Conservation (phyloP, 2,888 invertebrate species). For the Callinectes sapidus region DNA sequence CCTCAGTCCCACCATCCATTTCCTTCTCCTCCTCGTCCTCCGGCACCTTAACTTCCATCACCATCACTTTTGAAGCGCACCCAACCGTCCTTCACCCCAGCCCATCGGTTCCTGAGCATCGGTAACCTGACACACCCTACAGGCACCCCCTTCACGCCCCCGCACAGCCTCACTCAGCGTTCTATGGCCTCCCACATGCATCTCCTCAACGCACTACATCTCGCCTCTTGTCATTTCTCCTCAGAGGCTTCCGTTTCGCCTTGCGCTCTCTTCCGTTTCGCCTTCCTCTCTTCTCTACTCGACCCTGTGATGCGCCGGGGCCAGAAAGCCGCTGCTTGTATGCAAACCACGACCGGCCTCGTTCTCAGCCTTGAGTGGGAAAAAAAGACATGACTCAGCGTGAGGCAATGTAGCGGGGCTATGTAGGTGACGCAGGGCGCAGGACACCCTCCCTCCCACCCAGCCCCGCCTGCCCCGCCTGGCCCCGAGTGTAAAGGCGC, state of each 20-base stretch:
- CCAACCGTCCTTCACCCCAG: not conserved
- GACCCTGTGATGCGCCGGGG: not conserved
- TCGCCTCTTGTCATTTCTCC: not conserved
- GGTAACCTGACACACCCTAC: not conserved
- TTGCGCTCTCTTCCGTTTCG: not conserved
- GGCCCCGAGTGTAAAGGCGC: not conserved
- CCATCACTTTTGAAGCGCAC: conserved; percentile 3
- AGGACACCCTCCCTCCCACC: conserved; percentile 3
- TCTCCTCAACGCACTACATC: not conserved
- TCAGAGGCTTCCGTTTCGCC: not conserved
- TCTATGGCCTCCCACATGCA: not conserved
- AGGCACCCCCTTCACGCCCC: not conserved
- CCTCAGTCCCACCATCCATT: not conserved
- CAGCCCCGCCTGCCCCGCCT: not conserved
- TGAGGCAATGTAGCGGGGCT: not conserved
- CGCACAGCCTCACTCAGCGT: not conserved
- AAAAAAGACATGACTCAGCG: conserved; percentile 16
- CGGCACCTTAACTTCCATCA: not conserved
- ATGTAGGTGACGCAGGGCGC: conserved; percentile 1
- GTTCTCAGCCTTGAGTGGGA: not conserved
- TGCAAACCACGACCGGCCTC: not conserved
- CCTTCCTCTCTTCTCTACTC: not conserved
- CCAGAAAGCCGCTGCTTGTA: not conserved
- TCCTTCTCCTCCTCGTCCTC: conserved; percentile 15
- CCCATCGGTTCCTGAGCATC: not conserved